Evolutionary conservation across 2,888 invertebrate species (phyloP).

Genomic region (Campoletis raptor): DNA sequence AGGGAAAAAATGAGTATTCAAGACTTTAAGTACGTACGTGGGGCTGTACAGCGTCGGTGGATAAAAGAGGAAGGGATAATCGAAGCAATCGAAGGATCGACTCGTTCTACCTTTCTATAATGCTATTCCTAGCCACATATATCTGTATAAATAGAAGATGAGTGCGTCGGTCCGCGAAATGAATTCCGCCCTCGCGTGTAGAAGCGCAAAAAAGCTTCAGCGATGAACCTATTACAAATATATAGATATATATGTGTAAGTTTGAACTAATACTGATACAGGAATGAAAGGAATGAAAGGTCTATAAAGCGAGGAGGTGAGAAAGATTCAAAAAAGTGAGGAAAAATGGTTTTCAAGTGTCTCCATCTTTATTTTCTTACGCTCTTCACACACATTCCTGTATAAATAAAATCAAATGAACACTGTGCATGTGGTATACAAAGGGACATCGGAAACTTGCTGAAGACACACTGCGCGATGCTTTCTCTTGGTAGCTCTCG

Average conservation of each 20-base stretch:
- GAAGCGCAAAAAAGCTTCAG: conserved; percentile 62
- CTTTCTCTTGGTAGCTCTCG: conserved; percentile 43
- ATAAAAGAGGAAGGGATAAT: conserved; percentile 80
- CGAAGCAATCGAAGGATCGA: conserved; percentile 81
- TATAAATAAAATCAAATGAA: not conserved
- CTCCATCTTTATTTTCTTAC: conserved; percentile 18
- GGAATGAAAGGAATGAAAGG: conserved; percentile 51
- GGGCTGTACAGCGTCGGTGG: conserved; percentile 16
- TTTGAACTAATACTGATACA: conserved; percentile 19
- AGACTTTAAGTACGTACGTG: conserved; percentile 17
- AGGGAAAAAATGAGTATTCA: not conserved
- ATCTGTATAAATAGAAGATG: conserved; percentile 73
- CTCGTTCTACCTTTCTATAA: conserved; percentile 50
- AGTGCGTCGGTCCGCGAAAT: conserved; percentile 84
- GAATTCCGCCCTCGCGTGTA: conserved; percentile 80
- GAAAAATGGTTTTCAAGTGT: conserved; percentile 64
- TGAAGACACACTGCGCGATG: conserved; percentile 53
- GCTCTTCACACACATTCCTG: not conserved
- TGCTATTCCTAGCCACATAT: conserved; percentile 52
- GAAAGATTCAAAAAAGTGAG: conserved; percentile 61
- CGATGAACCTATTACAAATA: conserved; percentile 24
- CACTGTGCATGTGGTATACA: not conserved
- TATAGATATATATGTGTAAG: not conserved
- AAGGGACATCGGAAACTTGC: conserved; percentile 34
- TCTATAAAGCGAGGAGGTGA: conserved; percentile 62